Percentiles rank a stretch among this genome's conserved stretches.
These are phyloP conservation scores for Anoplolepis gracilipes DNA, from an alignment of 1,140 invertebrate genomes.

Conservation along the genomic window DNA sequence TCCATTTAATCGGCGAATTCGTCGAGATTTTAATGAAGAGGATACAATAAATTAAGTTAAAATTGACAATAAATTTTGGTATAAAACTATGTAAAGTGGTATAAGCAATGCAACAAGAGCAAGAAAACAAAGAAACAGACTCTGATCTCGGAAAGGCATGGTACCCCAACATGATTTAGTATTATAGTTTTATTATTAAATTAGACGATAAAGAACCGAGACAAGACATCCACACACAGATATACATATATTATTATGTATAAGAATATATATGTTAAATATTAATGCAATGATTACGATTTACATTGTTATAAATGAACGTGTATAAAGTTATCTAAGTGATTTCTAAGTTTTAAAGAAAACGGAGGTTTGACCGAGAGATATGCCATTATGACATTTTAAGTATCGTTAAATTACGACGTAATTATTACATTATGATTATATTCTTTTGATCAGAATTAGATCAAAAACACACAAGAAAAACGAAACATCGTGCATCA, in stretches of 20 bases:
- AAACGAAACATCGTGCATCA: constrained; percentile 2
- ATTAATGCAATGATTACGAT: constrained; percentile 85
- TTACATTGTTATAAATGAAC: constrained; percentile 85
- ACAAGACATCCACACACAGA: constrained; percentile 83
- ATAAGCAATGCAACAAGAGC: constrained; percentile 67
- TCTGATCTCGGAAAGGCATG: constrained; percentile 81
- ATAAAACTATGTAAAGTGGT: constrained; percentile 77
- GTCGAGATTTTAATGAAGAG: constrained; percentile 43
- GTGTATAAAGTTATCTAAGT: constrained; percentile 86
- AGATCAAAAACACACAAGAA: constrained; percentile 38
- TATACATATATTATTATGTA: constrained; percentile 84
- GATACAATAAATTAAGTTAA: constrained; percentile 77
- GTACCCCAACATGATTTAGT: constrained; percentile 82
- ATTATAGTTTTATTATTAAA: constrained; percentile 85
- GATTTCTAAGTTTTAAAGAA: constrained; percentile 84
- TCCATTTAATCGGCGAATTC: constrained; percentile 55
- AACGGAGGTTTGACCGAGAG: constrained; percentile 78
- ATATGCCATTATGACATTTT: constrained; percentile 84
- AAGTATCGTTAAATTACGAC: constrained; percentile 75
- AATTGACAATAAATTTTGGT: constrained; percentile 84
- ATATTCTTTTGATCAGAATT: constrained; percentile 71
- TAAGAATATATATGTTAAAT: constrained; percentile 86
- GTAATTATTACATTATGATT: constrained; percentile 52
- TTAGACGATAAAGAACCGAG: constrained; percentile 80
- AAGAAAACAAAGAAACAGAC: constrained; percentile 69